phyloP scores from a whole-genome alignment of 23 tunicate species.

The Phallusia fumigata region DNA sequence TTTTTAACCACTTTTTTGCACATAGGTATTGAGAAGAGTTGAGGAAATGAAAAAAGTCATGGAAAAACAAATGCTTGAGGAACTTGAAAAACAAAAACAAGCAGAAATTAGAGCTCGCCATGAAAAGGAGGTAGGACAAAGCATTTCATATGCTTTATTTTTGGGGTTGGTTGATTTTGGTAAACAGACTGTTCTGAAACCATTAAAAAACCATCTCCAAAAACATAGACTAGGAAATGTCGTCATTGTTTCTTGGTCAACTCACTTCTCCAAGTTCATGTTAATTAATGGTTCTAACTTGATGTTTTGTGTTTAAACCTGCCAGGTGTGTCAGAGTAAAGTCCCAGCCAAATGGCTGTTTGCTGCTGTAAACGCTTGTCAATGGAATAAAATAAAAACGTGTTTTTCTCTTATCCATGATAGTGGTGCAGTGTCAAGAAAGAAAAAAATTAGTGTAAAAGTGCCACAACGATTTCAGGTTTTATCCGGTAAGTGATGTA shows the following conservation, averaged over 20 bases:
- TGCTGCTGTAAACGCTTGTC: neutral
- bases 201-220: too few relatives aligned
- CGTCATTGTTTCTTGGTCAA: too few relatives aligned
- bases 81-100: conserved; percentile 62
- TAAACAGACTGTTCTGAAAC: too few relatives aligned
- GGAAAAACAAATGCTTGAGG: conserved; percentile 83
- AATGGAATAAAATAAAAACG: neutral
- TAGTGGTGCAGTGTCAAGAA: conserved; percentile 12
- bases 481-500: conserved; percentile 8
- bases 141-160: neutral
- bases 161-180: too few relatives aligned
- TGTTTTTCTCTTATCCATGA: conserved; percentile 8
- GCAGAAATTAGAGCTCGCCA: conserved; percentile 74
- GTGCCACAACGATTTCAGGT: neutral
- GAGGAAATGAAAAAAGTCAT: conserved; percentile 72
- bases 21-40: conserved; percentile 68
- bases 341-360: too few relatives aligned
- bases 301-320: neutral
- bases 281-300: too few relatives aligned
- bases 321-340: neutral
- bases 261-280: too few relatives aligned
- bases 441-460: conserved; percentile 3
- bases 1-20: too few relatives aligned
- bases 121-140: conserved; percentile 70
- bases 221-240: too few relatives aligned